Percentiles rank a stretch among this genome's conserved stretches.
phyloP scores from a whole-genome alignment of 1,140 invertebrate species.

The Drosophila guanche region DNA sequence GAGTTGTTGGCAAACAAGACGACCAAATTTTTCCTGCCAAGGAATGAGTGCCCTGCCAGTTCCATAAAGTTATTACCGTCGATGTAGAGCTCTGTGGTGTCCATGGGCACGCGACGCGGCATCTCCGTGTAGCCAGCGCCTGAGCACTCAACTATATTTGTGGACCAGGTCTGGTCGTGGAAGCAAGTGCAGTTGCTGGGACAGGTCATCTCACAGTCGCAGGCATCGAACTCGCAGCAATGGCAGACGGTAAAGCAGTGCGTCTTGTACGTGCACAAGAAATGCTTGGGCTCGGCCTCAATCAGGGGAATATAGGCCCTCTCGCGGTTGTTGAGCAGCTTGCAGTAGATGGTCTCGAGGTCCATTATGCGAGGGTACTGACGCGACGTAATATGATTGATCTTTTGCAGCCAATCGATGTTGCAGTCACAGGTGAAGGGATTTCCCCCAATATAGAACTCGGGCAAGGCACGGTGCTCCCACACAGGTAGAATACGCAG shows the following conservation, averaged over 20 bases:
- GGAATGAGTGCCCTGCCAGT: constrained; percentile 94
- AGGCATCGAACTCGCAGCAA: constrained; percentile 97
- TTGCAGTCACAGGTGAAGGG: constrained; percentile 94
- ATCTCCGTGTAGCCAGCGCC: constrained; percentile 90
- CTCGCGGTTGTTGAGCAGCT: constrained; percentile 93
- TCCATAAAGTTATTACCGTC: constrained; percentile 95
- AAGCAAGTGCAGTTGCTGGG: constrained; percentile 96
- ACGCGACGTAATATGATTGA: constrained; percentile 89
- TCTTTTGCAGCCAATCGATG: constrained; percentile 94
- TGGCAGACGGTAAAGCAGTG: constrained; percentile 97
- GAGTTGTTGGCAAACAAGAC: constrained; percentile 95
- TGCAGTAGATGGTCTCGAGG: constrained; percentile 94
- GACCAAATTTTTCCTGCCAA: constrained; percentile 94
- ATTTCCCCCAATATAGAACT: constrained; percentile 94
- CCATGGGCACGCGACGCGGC: constrained; percentile 95
- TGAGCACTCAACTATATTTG: constrained; percentile 96
- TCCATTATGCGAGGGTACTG: constrained; percentile 96
- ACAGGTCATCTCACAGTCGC: constrained; percentile 97
- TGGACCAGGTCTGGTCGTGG: constrained; percentile 96
- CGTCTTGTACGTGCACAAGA: constrained; percentile 95
- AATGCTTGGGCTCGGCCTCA: constrained; percentile 93
- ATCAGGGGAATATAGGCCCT: constrained; percentile 91
- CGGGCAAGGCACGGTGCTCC: constrained; percentile 88
- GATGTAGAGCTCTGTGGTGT: constrained; percentile 95
- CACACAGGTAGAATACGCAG: constrained; percentile 89